Base-by-base conservation (phyloP, 2,797 vertebrate species). In the Peromyscus eremicus region DNA sequence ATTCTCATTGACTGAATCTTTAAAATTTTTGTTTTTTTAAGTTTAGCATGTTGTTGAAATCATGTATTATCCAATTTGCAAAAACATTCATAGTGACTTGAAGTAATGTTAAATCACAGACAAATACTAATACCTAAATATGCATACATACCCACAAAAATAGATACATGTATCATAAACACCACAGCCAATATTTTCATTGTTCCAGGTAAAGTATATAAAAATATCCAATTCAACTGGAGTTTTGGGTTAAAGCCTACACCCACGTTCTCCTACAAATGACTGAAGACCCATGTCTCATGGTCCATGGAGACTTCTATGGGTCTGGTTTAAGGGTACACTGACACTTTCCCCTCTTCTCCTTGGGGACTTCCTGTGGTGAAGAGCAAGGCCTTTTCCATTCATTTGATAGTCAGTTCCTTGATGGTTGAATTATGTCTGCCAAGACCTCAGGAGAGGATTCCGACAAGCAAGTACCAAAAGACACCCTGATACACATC, bases 201-300 rank as follows among this genome's bases (percentile, higher is more conserved):
- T 89, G 21, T 40, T 94, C 2, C 66, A 62, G n/a, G 29, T 66
- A n/a, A 76, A 88, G 27, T n/a, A 82, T 62, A 79, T 71, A 82
- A 82, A 93, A 82, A 73, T 76, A 93, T 43, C 21, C 32, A 92
- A 7, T 76, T 95, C 52, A 81, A 14, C 7, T 82, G 73, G 17
- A 43, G 94, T 91, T 82, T 40, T 46, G 93, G 82, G 60, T 92
- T 49, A 84, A 89, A 87, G 8, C 89, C 19, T 12, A 37, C 43
- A 52, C 82, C 55, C 73, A 82, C 8, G 14, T 80, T 89, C 66
- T 92, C n/a, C 8, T 80, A 75, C 40, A 84, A 88, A 91, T 71
- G 60, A n/a, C 55, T 90, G 17, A 68, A 73, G 37, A 46, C 21
- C 40, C 46, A 79, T 87, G 43, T 68, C 68, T 86, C 80, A 12